These are phyloP conservation scores for Agapornis roseicollis DNA, from an alignment of 2,113 vertebrate genomes.

Conservation along the genomic window DNA sequence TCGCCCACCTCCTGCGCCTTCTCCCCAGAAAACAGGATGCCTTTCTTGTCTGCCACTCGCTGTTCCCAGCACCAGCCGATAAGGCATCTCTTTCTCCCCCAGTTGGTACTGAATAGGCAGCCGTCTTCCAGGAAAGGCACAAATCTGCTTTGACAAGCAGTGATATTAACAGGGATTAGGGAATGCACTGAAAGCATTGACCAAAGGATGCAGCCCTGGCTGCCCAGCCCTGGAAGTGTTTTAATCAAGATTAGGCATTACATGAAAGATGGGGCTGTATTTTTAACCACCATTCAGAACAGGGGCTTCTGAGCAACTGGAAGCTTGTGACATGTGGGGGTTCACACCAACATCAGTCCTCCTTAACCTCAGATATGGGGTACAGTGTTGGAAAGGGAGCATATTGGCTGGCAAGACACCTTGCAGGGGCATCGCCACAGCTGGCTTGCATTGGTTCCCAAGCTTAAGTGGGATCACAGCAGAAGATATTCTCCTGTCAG, in stretches of 20 bases:
- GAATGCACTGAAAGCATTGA: not conserved
- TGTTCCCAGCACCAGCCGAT: conserved; percentile 4
- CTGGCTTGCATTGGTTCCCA: not conserved
- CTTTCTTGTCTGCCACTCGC: not conserved
- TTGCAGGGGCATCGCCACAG: not conserved
- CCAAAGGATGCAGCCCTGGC: not conserved
- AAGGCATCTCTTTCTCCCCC: not conserved
- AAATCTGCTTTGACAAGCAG: conserved; percentile 61
- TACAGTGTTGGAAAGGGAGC: not conserved
- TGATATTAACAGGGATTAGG: conserved; percentile 60
- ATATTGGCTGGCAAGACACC: not conserved
- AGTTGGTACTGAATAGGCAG: not conserved
- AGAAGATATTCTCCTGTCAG: not conserved
- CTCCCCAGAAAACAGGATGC: conserved; percentile 17
- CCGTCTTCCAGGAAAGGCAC: conserved; percentile 49
- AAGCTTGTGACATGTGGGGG: not conserved
- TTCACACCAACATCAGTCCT: not conserved
- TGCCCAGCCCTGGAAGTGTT: not conserved
- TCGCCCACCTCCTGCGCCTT: not conserved
- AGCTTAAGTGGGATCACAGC: not conserved
- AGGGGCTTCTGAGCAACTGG: not conserved
- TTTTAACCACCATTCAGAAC: not conserved
- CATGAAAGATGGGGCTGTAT: not conserved
- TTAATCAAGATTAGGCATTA: conserved; percentile 35
- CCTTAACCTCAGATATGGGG: not conserved